These are phyloP conservation scores for Galaxea fascicularis DNA, from an alignment of 92 coral and sea anemone genomes.

Conservation along the genomic window DNA sequence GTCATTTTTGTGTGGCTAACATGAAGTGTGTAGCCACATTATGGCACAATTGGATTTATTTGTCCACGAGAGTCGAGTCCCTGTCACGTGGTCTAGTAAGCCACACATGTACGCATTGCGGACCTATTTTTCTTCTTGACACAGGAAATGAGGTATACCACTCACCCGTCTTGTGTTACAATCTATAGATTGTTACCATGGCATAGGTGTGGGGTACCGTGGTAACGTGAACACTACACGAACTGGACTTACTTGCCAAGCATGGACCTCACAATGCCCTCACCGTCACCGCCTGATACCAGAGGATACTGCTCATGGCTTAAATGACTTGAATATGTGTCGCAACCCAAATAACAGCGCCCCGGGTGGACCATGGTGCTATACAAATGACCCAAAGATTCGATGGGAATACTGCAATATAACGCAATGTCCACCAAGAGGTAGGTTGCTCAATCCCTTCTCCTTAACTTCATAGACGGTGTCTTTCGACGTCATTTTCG, in stretches of 20 bases:
- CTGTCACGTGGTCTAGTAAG: too few species aligned
- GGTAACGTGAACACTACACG: conserved; percentile 14
- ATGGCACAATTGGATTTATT: too few species aligned
- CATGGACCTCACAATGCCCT: conserved; percentile 27
- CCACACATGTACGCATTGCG: too few species aligned
- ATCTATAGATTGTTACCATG: conserved; percentile 18
- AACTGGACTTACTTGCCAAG: conserved; percentile 8
- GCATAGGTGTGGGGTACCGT: conserved; percentile 26
- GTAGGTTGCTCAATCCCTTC: not conserved
- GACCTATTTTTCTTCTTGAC: too few species aligned
- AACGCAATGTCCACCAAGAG: conserved; percentile 16
- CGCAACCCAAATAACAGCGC: conserved; percentile 26
- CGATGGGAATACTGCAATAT: conserved; percentile 38
- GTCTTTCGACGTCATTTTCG: too few species aligned
- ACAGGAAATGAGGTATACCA: too few species aligned
- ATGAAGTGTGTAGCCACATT: too few species aligned
- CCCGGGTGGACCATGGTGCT: conserved; percentile 38
- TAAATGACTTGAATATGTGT: conserved; percentile 16
- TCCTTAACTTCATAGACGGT: too few species aligned
- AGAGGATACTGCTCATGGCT: not conserved
- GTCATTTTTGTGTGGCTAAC: too few species aligned
- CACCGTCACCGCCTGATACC: conserved; percentile 25
- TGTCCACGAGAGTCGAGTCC: too few species aligned
- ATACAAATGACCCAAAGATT: conserved; percentile 17
- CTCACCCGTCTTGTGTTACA: too few species aligned